Base-by-base conservation (phyloP, 2,888 invertebrate species). In the Caenorhabditis sp. region DNA sequence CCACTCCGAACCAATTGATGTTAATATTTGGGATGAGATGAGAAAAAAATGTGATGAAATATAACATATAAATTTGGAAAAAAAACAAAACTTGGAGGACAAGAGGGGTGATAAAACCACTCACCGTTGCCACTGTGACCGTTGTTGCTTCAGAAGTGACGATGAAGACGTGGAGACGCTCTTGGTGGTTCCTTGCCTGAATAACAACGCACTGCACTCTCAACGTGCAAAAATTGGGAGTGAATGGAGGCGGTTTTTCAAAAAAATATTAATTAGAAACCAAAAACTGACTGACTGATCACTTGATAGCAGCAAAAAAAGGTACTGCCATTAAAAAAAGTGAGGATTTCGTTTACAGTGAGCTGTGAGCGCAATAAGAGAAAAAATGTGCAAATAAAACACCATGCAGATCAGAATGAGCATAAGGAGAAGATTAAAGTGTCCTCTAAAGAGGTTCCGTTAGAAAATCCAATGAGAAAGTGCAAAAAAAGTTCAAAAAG, bases 101-200 rank as follows among this genome's bases (percentile, higher is more conserved):
- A 53, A 61, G 51, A 62, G 70, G 55, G 62, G 40, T 62, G 28
- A 71, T 61, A 32, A 58, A 20, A 47, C 13, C 55, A 76, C 83
- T 76, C 71, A 89, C 89, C 89, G 85, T 77, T 89, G 89, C 89
- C 89, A 89, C 76, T 89, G 89, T 24, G 87, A 86, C 58, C 89
- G 83, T 56, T 83, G 87, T 51, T 80, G 78, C 62, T 85, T 85
- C 74, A 83, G 61, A 62, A 80, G 76, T 11, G 84, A 85, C 15
- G 80, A 81, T 28, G 80, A 83, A 22, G 85, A 81, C 24, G 83
- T 80, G 11, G 82, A 83, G 50, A 80, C 77, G 74, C 80, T 81
- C 64, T 87, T 85, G 22, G 80, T 79, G 20, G 87, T 80, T 47
- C 87, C 87, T 78, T 87, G 87, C 85, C 87, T 87, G 61, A 67